phyloP scores from a whole-genome alignment of 2,797 vertebrate genomes.

The Prunella strophiata region DNA sequence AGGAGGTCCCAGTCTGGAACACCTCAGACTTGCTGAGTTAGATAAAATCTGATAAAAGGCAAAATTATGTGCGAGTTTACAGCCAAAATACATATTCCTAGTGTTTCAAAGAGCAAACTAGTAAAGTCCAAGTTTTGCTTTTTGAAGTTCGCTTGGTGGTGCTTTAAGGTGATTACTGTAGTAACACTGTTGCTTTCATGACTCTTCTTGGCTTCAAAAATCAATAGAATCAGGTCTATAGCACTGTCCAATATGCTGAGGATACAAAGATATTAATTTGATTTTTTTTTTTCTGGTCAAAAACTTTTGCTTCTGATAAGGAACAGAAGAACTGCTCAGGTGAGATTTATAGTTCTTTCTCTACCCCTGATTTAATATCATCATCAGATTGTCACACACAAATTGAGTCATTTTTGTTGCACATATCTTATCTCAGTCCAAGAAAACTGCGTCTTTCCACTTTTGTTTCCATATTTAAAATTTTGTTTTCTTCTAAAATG shows the following conservation, averaged over 20 bases:
- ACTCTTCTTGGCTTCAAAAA: not conserved
- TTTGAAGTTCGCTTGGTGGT: not conserved
- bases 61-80: not conserved
- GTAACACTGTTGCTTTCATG: not conserved
- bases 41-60: not conserved
- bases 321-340: not conserved
- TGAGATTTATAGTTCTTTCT: not conserved
- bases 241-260: not conserved
- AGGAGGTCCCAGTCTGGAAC: not conserved
- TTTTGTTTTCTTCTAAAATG: not conserved
- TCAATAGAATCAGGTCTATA: not conserved
- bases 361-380: not conserved
- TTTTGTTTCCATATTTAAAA: not conserved
- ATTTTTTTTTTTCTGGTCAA: not conserved
- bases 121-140: not conserved
- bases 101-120: not conserved
- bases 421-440: not conserved
- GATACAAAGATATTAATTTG: not conserved
- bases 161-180: not conserved
- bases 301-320: not conserved
- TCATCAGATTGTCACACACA: not conserved
- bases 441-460: not conserved
- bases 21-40: not conserved
- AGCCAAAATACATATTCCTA: not conserved
- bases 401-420: not conserved